Percentiles rank a stretch among this genome's conserved stretches.
These are phyloP conservation scores for Ptychodera flava DNA, from an alignment of 35 echinoderm and acorn worm genomes.

Conservation along the genomic window DNA sequence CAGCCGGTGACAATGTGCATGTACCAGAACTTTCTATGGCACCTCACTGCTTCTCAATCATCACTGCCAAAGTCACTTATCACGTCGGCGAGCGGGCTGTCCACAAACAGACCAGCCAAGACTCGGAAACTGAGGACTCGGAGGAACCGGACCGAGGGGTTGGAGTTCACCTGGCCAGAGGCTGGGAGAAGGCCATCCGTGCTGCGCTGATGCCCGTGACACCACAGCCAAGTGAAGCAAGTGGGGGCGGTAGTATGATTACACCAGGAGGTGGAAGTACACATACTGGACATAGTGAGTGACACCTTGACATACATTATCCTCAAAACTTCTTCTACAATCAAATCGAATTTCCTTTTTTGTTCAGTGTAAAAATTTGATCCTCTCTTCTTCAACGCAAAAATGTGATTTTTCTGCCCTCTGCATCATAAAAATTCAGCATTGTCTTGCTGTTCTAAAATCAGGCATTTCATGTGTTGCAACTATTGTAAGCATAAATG, in stretches of 20 bases:
- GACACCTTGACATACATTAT: too few species aligned
- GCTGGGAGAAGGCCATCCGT: slow-evolving; percentile 88
- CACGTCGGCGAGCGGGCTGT: slow-evolving; percentile 65
- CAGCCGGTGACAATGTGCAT: slow-evolving; percentile 3
- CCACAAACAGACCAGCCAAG: not conserved
- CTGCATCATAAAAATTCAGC: too few species aligned
- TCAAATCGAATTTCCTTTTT: too few species aligned
- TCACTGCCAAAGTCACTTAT: slow-evolving; percentile 74
- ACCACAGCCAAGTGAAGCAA: slow-evolving; percentile 66
- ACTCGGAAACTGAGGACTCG: slow-evolving; percentile 14
- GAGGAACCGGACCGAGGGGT: slow-evolving; percentile 29
- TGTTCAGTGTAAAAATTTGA: too few species aligned
- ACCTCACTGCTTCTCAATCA: slow-evolving; percentile 91
- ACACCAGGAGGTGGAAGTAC: not conserved
- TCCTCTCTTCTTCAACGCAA: too few species aligned
- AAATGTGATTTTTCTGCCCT: too few species aligned
- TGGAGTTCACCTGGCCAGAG: slow-evolving; percentile 56
- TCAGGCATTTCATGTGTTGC: too few species aligned
- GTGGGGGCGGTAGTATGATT: slow-evolving; percentile 55
- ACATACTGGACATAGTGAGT: slow-evolving; percentile 75
- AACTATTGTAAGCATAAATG: too few species aligned
- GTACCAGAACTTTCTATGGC: not conserved
- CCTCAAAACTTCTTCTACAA: too few species aligned
- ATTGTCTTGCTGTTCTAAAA: too few species aligned
- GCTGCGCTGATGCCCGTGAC: slow-evolving; percentile 97